Base-by-base conservation (phyloP, 1,140 invertebrate genomes). In the Batillaria attramentaria region DNA sequence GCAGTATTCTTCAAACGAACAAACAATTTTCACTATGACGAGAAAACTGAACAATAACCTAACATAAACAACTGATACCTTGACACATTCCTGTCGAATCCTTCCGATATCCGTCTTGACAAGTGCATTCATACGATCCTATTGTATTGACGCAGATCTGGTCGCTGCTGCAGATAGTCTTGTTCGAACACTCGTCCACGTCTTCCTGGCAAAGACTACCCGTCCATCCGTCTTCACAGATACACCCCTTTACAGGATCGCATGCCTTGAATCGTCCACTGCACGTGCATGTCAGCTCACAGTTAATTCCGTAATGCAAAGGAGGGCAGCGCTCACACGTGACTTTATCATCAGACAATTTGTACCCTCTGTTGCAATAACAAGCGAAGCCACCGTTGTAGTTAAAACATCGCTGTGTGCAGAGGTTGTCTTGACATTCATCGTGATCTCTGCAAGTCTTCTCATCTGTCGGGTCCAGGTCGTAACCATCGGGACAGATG, bases 211-310 rank as follows among this genome's bases (percentile, higher is more conserved):
- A 87, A 18, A 81, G 79, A 3, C 35, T 41, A 2, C 84, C 85
- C 0, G 66, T 75, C 85, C 85, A 86, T 1, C 85, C 85, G 10
- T 24, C 37, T 18, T 81, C 75, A 72, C 85, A 86, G 2, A 69
- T 4, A 43, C 85, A 86, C 24, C 84, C 84, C 6, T 16, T 20
- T 0, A 54, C 39, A 2, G 74, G 70, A 46, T 83, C 33, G 79
- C 84, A 85, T 0, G 3, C 54, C 0, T 28, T 33, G 13, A 41
- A 74, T 1, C 69, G 72, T 20, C 43, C 43, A 41, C 72, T 73
- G 74, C 84, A 85, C 16, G 72, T n/a, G 74, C 84, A 85, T 0
- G 42, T 70, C 18, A 80, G 73, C n/a, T 42, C 31, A 72, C 84
- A 85, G 42, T 79, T 75, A 2, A 42, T n/a, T 43, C 84, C 84